Base-by-base conservation (phyloP, 2,888 invertebrate species). In the Eurytoma californica region DNA sequence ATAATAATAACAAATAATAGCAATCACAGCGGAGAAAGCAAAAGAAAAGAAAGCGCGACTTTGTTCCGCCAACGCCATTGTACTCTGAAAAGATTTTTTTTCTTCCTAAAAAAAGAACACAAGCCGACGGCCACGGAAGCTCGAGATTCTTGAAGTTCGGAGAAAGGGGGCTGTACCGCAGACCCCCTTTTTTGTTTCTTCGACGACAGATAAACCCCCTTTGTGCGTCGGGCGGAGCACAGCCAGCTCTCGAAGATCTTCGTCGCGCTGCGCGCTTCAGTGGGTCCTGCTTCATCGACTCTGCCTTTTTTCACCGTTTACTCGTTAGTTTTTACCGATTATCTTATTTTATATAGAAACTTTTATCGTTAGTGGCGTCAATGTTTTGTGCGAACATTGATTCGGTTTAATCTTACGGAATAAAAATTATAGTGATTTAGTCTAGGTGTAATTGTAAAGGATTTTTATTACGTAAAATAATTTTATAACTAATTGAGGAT, bases 71-170 rank as follows among this genome's bases (percentile, higher is more conserved):
- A 66, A 24, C 51, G 68, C 24, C 53, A 77, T 80, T 73, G 65
- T 77, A 61, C 51, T 77, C 51, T n/a, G 28, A 39, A 58, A 80
- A 69, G 57, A 53, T 77, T 77, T 60, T 39, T 72, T 63, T 16
- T 24, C 39, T 9, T 39, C 39, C 7, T 9, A 39, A 39, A 39
- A 39, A 53, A 72, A 49, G 47, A n/a, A 55, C 61, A 60, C 39
- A 74, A 66, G 63, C 30, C 20, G 68, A 58, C 39, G 24, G 24
- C 53, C 79, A 73, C 61, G 70, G 57, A 53, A 69, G 49, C 58
- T 80, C 51, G 49, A 77, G 49, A 77, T 74, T 77, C 65, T 80
- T 28, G 16, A 14, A 66, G 73, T 7, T 9, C n/a, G 47, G 16
- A 69, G 47, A 70, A 61, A 53, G 20, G 58, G 4, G 14, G n/a